A percentile compares a stretch with the other conserved stretches of the same genome.
Evolutionary conservation across 92 coral and sea anemone genomes (phyloP).

Genomic region (Epizoanthus illoricatus): DNA sequence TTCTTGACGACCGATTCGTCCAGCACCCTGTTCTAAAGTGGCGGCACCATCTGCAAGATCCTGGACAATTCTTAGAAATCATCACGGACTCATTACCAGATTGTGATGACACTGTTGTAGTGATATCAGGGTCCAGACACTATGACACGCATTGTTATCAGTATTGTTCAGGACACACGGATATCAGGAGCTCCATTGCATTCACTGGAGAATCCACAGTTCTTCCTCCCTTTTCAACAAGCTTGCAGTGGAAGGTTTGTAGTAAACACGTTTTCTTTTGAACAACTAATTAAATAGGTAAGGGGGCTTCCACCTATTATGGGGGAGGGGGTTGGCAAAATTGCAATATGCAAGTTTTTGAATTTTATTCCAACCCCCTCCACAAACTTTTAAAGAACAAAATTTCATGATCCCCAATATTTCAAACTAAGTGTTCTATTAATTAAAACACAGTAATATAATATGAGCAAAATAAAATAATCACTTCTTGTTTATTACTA

Average conservation of each 20-base stretch:
- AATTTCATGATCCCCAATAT: too few species aligned
- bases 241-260: constrained; percentile 90
- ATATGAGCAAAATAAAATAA: too few species aligned
- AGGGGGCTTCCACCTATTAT: too few species aligned
- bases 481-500: too few species aligned
- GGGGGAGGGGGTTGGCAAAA: too few species aligned
- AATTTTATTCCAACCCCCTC: too few species aligned
- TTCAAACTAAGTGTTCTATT: too few species aligned
- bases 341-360: too few species aligned
- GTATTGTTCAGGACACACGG: constrained; percentile 54
- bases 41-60: constrained; percentile 82
- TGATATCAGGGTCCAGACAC: constrained; percentile 75
- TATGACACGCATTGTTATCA: constrained; percentile 85
- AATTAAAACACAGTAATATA: too few species aligned
- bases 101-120: constrained; percentile 65
- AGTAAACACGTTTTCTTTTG: background rate
- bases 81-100: constrained; percentile 52
- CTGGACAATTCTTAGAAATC: constrained; percentile 72
- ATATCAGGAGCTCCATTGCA: constrained; percentile 16
- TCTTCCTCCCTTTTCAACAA: constrained; percentile 80
- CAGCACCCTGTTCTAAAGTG: constrained; percentile 91
- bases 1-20: constrained; percentile 85
- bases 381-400: too few species aligned
- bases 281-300: too few species aligned
- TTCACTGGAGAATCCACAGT: constrained; percentile 1